Percentiles rank a stretch among this genome's conserved stretches.
phyloP scores from a whole-genome alignment of 2,797 vertebrate species.

The Pseudochirops cupreus region DNA sequence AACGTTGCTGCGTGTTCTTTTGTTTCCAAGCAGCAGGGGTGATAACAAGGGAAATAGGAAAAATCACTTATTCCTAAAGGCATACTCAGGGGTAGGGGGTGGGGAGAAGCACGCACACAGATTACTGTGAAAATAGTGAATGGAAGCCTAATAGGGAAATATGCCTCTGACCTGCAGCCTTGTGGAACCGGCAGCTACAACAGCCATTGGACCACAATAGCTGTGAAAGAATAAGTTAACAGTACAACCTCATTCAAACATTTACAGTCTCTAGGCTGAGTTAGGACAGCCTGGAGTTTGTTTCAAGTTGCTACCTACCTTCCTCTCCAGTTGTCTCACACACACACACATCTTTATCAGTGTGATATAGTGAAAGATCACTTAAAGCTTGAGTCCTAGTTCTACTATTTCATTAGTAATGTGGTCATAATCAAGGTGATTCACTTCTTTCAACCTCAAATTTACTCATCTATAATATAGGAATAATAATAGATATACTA shows the following conservation, averaged over 20 bases:
- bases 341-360: not conserved
- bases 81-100: not conserved
- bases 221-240: not conserved
- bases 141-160: not conserved
- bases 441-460: not conserved
- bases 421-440: not conserved
- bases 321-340: not conserved
- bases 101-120: slow-evolving; percentile 23
- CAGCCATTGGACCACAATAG: not conserved
- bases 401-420: not conserved
- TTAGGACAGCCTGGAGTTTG: not conserved
- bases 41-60: slow-evolving; percentile 11
- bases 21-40: not conserved
- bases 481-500: not conserved
- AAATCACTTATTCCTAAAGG: slow-evolving; percentile 20
- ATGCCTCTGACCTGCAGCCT: slow-evolving; percentile 18
- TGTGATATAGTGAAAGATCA: not conserved
- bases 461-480: not conserved
- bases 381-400: not conserved
- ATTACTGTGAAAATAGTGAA: slow-evolving; percentile 37
- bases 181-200: slow-evolving; percentile 8
- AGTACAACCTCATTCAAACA: not conserved
- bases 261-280: not conserved
- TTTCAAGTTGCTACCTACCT: not conserved
- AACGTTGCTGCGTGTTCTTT: slow-evolving; percentile 16